phyloP scores from a whole-genome alignment of 2,888 invertebrate species.

The Oxyteleia sp. region DNA sequence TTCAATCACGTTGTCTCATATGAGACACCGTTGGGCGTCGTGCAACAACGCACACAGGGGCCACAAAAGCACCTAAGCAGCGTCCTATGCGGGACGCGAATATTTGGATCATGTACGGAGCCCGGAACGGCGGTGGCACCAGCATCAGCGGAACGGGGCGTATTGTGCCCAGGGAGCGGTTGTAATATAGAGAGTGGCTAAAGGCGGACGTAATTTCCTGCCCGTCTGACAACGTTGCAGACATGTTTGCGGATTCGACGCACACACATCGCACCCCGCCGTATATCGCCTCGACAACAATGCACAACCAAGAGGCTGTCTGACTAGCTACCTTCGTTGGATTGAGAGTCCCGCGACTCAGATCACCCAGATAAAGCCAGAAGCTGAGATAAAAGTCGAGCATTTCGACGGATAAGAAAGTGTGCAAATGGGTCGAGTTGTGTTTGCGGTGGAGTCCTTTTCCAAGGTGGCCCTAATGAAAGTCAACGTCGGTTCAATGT shows the following conservation, averaged over 20 bases:
- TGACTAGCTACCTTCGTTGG: slow-evolving; percentile 47
- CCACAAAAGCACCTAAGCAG: slow-evolving; percentile 54
- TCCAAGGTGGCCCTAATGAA: slow-evolving; percentile 1
- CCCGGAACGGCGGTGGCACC: slow-evolving; percentile 9
- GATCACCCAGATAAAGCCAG: slow-evolving; percentile 77
- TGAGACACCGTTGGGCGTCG: slow-evolving; percentile 53
- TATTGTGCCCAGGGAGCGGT: slow-evolving; percentile 70
- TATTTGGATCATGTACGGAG: slow-evolving; percentile 54
- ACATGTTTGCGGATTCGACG: slow-evolving; percentile 86
- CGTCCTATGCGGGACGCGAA: slow-evolving; percentile 46
- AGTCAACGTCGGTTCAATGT: slow-evolving; percentile 22
- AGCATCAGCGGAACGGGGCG: slow-evolving; percentile 34
- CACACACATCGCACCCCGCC: slow-evolving; percentile 76
- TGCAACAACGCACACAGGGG: slow-evolving; percentile 36
- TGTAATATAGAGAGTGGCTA: slow-evolving; percentile 85
- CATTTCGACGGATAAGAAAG: slow-evolving; percentile 43
- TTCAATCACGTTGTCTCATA: slow-evolving; percentile 59
- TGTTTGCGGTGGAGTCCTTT: slow-evolving; percentile 16
- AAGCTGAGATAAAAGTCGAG: slow-evolving; percentile 46
- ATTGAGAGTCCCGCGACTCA: slow-evolving; percentile 74
- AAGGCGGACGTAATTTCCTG: slow-evolving; percentile 88
- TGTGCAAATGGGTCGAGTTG: slow-evolving; percentile 24
- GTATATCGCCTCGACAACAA: slow-evolving; percentile 76
- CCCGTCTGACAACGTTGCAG: slow-evolving; percentile 86
- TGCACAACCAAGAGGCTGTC: slow-evolving; percentile 73